Base-by-base conservation (phyloP, 2,888 invertebrate genomes). In the Hypomecis atomaria region DNA sequence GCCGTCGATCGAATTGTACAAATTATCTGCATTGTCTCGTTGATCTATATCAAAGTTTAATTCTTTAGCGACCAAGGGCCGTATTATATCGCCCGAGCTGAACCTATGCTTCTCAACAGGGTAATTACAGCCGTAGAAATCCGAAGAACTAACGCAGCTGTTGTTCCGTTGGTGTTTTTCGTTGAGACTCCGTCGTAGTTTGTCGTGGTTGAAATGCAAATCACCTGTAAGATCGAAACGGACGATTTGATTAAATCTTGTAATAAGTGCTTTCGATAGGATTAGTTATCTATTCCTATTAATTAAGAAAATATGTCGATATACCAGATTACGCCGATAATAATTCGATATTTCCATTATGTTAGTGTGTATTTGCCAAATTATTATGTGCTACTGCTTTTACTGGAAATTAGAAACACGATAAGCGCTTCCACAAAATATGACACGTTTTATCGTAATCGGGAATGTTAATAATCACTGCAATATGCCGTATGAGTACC, bases 91-190 rank as follows among this genome's bases (percentile, higher is more conserved):
- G 0, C 93, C 92, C 36, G 93, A 93, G 62, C 93, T 93, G 67
- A 92, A 93, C 60, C 93, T 77, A 72, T 92, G 92, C 66, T 93
- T 93, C 58, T 93, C 93, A 0, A 93, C 93, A 0, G 93, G 93
- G 65, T 93, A 93, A 78, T 93, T 93, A 79, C 93, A 93, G 0
- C 93, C 93, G 76, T 93, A 93, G 78, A 93, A 93, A 73, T 93
- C 93, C 0, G 93, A 93, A 0, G 93, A 93, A 65, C 91, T 93
- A 36, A 93, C 93, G 69, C 93, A 93, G 71, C 93, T 93, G 78
- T 93, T 93, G 78, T 93, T 93, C 9, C 93, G 84, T 74, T 93
- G 93, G 65, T 93, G 93, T 71, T 93, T 93, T 65, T 93, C 93
- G 77, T 93, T 93, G 44, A 93, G 85, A 71, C 92, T 92, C 40